Base-by-base conservation (phyloP, 2,888 invertebrate genomes). In the Dinocampus coccinellae region DNA sequence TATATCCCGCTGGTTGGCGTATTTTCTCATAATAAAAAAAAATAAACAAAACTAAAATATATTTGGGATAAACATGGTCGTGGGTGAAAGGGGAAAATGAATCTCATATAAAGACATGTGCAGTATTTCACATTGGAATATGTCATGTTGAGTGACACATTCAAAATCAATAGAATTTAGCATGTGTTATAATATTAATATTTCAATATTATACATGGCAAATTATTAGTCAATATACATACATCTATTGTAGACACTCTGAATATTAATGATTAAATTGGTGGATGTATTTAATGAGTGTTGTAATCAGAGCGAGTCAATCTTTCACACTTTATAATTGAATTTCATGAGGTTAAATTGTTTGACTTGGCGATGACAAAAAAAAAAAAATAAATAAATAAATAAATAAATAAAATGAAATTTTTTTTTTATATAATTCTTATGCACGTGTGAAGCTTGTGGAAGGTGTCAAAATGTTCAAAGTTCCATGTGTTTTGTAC, bases 201-300 rank as follows among this genome's bases (percentile, higher is more conserved):
- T n/a, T n/a, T n/a, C n/a, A n/a, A n/a, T n/a, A n/a, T n/a, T 53
- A 53, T 34, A 53, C 52, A 20, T 33, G 26, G 53, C 22, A 47
- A 16, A 20, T 47, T 3, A 16, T 47, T 7, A 47, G 6, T 52
- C 11, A 36, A 64, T 64, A 52, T 34, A 64, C 52, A 64, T 64
- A 29, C 20, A 20, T 53, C 33, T 20, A 52, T 22, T 53, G 53
- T 64, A 53, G n/a, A n/a, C 33, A 55, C 64, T 53, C 33, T 24
- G 53, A 64, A 64, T 64, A 64, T 64, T 53, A 53, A 53, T 64
- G 22, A 64, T 64, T 64, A 53, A 64, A 64, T 64, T n/a, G 53
- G 53, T 34, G 20, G 53, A 64, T 63, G 53, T 53, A 33, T 34
- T 29, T 34, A 64, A 64, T 64, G 53, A 64, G 64, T 53, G 53